Base-by-base conservation (phyloP, 2,797 vertebrate species). In the Rachycentron canadum region DNA sequence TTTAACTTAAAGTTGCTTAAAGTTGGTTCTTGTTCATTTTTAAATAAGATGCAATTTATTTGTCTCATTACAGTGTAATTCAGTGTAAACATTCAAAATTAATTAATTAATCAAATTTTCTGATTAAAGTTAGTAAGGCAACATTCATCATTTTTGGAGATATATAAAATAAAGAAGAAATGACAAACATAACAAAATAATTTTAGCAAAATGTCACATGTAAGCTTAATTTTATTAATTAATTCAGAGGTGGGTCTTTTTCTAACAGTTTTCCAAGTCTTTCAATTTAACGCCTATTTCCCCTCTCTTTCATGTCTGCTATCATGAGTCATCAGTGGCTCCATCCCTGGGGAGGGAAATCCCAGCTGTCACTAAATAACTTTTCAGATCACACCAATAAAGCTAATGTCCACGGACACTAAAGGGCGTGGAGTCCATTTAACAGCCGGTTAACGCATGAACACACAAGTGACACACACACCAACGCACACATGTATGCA, bases 351-450 rank as follows among this genome's bases (percentile, higher is more conserved):
- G 90, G 93, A 91, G 86, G 86, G 85, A 92, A 93, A 93, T 92
- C 92, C 90, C 93, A 94, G 92, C 93, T 93, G 92, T 85, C 91
- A 89, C 91, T 92, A 88, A 93, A 93, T 90, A 93, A 93, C 91
- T 90, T 92, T 91, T 93, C 88, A 93, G 90, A 93, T 94, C 92
- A 76, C 86, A 90, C 91, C 90, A 93, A 93, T 93, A 91, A 92
- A 93, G 86, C 93, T 93, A 92, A 93, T 93, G 88, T 91, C 81
- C 74, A 83, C 69, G 34, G 86, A 88, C 90, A 85, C 87, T 83
- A 87, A 89, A 90, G 90, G 86, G 90, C 81, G 28, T 12, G 60
- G 92, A 92, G 91, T 93, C 89, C 90, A 92, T 92, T 93, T 93
- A 94, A 93, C 90, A 92, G 89, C 87, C 89, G 81, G 88, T 93